These are phyloP conservation scores for Lasioglossum villosulum DNA, from an alignment of 2,888 invertebrate genomes.

Conservation along the genomic window DNA sequence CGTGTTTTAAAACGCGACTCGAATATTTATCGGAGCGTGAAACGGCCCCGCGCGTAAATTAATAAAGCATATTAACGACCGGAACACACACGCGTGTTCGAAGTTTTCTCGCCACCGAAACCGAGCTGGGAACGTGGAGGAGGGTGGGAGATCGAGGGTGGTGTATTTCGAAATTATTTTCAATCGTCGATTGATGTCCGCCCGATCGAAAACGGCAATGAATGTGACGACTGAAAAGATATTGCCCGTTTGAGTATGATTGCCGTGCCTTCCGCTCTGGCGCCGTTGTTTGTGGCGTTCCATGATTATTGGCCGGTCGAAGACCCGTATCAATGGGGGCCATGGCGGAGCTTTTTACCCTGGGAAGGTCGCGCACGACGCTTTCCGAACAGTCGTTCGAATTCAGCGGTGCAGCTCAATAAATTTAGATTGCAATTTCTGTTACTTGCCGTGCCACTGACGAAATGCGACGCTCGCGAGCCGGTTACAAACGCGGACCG, in stretches of 20 bases:
- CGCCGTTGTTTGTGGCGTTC: slow-evolving; percentile 17
- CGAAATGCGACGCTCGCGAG: background rate
- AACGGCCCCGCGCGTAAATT: slow-evolving; percentile 28
- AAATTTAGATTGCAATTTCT: slow-evolving; percentile 1
- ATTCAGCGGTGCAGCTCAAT: background rate
- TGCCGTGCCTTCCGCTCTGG: background rate
- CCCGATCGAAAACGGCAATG: background rate
- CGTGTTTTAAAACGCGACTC: slow-evolving; percentile 34
- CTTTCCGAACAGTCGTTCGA: background rate
- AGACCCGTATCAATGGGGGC: no score
- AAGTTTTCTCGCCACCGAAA: background rate
- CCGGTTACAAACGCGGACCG: background rate
- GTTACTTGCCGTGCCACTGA: background rate
- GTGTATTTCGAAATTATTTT: slow-evolving; percentile 27
- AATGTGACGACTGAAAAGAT: background rate
- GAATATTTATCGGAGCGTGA: slow-evolving; percentile 45
- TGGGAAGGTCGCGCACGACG: background rate
- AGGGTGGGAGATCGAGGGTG: background rate
- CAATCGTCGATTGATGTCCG: slow-evolving; percentile 16
- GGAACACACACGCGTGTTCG: background rate
- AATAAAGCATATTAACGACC: slow-evolving; percentile 40
- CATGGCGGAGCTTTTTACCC: background rate
- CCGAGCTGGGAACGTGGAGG: background rate
- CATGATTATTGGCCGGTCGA: slow-evolving; percentile 20
- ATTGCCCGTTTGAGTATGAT: background rate